Base-by-base conservation (phyloP, 2,797 vertebrate species). In the Gymnoscopelus braueri region DNA sequence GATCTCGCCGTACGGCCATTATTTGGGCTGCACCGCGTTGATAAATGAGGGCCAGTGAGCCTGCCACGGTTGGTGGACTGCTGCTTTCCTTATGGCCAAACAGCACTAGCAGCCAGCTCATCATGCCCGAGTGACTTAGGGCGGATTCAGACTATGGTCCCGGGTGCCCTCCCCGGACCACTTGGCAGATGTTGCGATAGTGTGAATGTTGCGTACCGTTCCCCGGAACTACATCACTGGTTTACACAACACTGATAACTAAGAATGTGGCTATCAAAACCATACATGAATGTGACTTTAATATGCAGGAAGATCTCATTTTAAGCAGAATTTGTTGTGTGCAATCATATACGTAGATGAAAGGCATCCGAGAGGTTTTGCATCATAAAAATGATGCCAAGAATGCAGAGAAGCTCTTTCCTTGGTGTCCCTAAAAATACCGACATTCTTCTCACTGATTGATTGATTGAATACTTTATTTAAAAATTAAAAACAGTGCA, bases 81-180 rank as follows among this genome's bases (percentile, higher is more conserved):
- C 65, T 78, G 64, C 55, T 66, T 54, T 76, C 61, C 65, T 71
- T 74, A 75, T 73, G 71, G 74, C 67, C 60, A 70, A 56, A 44
- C 39, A 10, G 39, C 1, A 3, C 39, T 1, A 63, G 53, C 11
- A 73, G 47, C 48, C 59, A 39, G 55, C 73, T 74, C 62, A 81
- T 62, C 64, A 77, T 56, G 63, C 61, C 65, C 4, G 15, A 51
- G 71, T 69, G 64, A 79, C 70, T 79, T 54, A 19, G 19, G n/a
- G n/a, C n/a, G n/a, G n/a, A n/a, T n/a, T n/a, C n/a, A n/a, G n/a
- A n/a, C n/a, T n/a, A n/a, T n/a, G n/a, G n/a, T n/a, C n/a, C n/a
- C n/a, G n/a, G n/a, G n/a, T n/a, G n/a, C n/a, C n/a, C n/a, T n/a
- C n/a, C n/a, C n/a, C n/a, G n/a, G n/a, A n/a, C n/a, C n/a, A n/a